Evolutionary conservation across 2,113 vertebrate species (phyloP).

Genomic region (Atractosteus spatula): DNA sequence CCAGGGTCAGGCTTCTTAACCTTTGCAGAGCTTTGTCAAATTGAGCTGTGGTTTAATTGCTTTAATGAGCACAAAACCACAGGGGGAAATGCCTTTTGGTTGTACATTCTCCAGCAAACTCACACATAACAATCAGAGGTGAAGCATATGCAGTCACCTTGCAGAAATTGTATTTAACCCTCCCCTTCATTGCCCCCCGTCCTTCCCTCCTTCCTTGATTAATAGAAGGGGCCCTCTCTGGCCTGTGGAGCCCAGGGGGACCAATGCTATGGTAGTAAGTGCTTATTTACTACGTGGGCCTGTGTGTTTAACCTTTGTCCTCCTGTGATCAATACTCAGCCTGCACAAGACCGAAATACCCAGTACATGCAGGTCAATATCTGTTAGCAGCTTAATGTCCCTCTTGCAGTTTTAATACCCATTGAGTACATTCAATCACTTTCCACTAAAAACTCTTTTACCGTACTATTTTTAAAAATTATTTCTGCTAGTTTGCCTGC

Average conservation of each 20-base stretch:
- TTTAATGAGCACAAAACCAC: no score
- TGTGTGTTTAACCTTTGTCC: background rate
- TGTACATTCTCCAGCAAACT: no score
- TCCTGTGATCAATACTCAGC: background rate
- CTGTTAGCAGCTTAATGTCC: background rate
- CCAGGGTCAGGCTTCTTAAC: no score
- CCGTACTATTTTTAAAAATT: no score
- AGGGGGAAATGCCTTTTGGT: no score
- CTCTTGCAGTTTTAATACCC: background rate
- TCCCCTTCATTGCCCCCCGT: no score
- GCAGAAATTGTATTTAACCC: no score
- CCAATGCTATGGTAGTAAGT: background rate
- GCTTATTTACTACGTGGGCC: background rate
- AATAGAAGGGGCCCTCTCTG: background rate
- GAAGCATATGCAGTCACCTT: no score
- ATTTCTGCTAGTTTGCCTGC: no score
- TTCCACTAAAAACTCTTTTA: background rate
- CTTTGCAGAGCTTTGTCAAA: no score
- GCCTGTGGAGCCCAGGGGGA: background rate
- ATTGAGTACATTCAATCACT: background rate
- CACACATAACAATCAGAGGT: no score
- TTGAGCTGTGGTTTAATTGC: no score
- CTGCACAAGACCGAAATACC: background rate
- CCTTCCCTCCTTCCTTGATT: background rate
- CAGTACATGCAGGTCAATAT: background rate